Evolutionary conservation across 2,113 vertebrate genomes (phyloP), one percentile per base, ranked within the genome.

Genomic region (Epinephelus lanceolatus): DNA sequence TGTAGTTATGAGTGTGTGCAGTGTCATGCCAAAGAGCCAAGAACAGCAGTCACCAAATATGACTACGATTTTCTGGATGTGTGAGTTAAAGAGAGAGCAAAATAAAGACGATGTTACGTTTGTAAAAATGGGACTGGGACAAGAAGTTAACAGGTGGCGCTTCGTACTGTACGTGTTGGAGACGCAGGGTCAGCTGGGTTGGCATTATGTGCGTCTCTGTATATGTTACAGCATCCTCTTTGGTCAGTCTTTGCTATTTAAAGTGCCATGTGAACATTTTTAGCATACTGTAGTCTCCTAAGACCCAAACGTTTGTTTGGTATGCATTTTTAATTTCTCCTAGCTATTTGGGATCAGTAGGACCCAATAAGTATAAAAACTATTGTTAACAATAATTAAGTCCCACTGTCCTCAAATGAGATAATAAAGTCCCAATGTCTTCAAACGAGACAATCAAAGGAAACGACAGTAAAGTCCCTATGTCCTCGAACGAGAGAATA

Each of bases 1-100:
- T 78, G 60, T 15, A 56, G 52, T 6, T 37, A 76, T 52, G 51
- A 69, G 55, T 52, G 65, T 57, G 77, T 60, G 63, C 63, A 69
- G 61, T 68, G 63, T 51, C 15, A 33, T 80, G 80, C 83, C 78
- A 84, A 21, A 62, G 55, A 61, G 55, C 78, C 79, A 84, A 84
- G 56, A 72, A 84, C 89, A 89, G 80, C 57, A 55, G 84, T 49
- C 17, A 23, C 25, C 3, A 73, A 49, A 74, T 86, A 57, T 51
- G 71, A 84, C 33, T 83, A 37, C 85, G 78, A 74, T 87, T 80
- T 89, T 72, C 82, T 85, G 74, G 61, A 70, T 53, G 45, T 55
- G 65, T 69, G 63, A 52, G 27, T 61, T 21, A 63, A 61, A 56
- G 23, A 85, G 12, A 61, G 42, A 42, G 30, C 10, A 3, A 69